Conservation (phyloP, 2,797 vertebrate genomes). For the Chelon auratus region DNA sequence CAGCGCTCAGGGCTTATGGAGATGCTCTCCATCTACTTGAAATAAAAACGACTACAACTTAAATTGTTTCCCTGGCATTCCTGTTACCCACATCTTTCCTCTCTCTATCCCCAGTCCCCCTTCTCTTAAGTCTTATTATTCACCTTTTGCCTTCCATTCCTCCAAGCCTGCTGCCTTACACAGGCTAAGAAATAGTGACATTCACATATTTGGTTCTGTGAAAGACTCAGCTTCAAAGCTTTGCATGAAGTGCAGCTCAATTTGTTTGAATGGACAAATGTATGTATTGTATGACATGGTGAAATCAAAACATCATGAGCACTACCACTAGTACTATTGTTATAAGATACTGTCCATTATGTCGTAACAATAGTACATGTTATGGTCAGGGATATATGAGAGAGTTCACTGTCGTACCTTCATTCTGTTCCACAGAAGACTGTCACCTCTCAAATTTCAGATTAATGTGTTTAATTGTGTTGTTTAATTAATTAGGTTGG, state of each 20-base stretch:
- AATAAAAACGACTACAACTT: slow-evolving; percentile 58
- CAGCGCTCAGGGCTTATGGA: slow-evolving; percentile 66
- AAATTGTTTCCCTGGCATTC: slow-evolving; percentile 50
- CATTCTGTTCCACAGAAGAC: background rate
- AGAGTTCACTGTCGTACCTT: background rate
- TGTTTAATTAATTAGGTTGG: too few species aligned
- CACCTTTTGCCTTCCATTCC: slow-evolving; percentile 11
- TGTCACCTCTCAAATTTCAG: background rate
- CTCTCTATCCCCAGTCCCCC: background rate
- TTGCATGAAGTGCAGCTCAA: background rate
- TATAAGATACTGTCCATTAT: too few species aligned
- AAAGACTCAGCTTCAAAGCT: slow-evolving; percentile 13
- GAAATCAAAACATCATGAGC: background rate
- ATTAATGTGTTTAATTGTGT: background rate
- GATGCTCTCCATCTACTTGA: slow-evolving; percentile 57
- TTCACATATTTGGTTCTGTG: background rate
- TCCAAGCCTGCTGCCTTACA: background rate
- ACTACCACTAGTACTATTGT: too few species aligned
- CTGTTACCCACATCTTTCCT: slow-evolving; percentile 35
- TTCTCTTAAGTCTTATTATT: slow-evolving; percentile 40
- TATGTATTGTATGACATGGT: background rate
- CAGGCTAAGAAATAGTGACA: slow-evolving; percentile 10
- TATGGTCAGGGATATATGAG: background rate
- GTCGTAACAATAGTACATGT: background rate
- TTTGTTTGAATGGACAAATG: background rate